Evolutionary conservation across 2,888 invertebrate genomes (phyloP).

Genomic region (Caenorhabditis doughertyi): DNA sequence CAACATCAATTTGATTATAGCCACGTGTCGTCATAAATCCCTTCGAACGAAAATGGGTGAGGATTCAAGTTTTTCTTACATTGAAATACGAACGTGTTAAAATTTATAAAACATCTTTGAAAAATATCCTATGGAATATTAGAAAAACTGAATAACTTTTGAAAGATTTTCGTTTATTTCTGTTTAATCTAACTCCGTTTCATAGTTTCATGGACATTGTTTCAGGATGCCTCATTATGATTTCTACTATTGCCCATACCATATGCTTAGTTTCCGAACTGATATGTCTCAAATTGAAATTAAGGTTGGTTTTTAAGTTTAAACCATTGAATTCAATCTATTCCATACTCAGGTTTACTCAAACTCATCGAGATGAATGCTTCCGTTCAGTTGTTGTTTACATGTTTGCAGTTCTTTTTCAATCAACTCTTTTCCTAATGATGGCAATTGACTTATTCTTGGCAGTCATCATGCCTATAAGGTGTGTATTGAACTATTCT

Average conservation of each 20-base stretch:
- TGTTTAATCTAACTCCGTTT: neutral
- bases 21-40: constrained; percentile 58
- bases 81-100: constrained; percentile 10
- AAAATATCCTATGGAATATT: neutral
- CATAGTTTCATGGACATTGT: neutral
- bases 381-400: constrained; percentile 63
- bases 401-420: constrained; percentile 65
- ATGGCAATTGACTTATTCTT: constrained; percentile 63
- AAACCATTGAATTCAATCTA: too few species aligned
- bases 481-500: constrained; percentile 18
- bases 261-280: constrained; percentile 62
- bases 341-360: constrained; percentile 53
- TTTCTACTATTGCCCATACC: constrained; percentile 62
- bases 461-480: constrained; percentile 62
- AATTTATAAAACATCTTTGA: neutral
- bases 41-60: constrained; percentile 64
- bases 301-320: constrained; percentile 41
- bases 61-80: neutral
- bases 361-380: constrained; percentile 64
- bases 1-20: constrained; percentile 57
- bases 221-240: constrained; percentile 61
- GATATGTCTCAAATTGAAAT: constrained; percentile 57
- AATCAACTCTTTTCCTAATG: constrained; percentile 63
- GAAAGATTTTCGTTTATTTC: neutral
- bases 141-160: neutral